phyloP scores from a whole-genome alignment of 2,113 vertebrate species.

The Larimichthys polyactis region DNA sequence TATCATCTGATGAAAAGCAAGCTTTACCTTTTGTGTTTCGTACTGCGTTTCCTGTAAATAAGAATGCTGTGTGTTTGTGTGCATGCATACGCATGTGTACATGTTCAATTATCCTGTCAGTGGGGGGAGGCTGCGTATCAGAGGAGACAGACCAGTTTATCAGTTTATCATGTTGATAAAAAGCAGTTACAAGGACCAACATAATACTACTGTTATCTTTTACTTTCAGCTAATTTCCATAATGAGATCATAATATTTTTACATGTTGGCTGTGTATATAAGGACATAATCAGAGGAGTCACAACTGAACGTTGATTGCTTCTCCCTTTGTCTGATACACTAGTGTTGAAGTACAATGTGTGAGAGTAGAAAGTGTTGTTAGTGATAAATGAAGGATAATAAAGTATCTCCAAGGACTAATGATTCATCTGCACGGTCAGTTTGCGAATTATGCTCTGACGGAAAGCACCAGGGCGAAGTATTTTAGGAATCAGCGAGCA shows the following conservation, averaged over 20 bases:
- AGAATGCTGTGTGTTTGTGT: constrained; percentile 7
- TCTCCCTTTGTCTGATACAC: background rate
- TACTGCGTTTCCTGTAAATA: constrained; percentile 41
- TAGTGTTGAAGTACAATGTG: background rate
- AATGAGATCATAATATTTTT: constrained; percentile 34
- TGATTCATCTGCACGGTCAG: background rate
- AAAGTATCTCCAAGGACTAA: constrained; percentile 20
- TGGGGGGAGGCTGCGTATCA: constrained; percentile 27
- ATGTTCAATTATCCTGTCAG: constrained; percentile 15
- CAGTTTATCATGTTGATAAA: constrained; percentile 80
- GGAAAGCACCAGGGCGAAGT: background rate
- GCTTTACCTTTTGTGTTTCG: constrained; percentile 19
- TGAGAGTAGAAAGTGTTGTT: background rate
- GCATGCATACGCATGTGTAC: background rate
- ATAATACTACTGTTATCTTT: constrained; percentile 24
- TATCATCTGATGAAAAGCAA: constrained; percentile 31
- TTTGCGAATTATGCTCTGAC: background rate
- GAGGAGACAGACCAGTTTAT: constrained; percentile 38
- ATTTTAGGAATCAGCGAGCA: constrained; percentile 17
- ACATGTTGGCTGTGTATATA: constrained; percentile 19
- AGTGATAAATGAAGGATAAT: constrained; percentile 22
- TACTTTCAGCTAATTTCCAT: constrained; percentile 38
- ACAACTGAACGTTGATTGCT: background rate
- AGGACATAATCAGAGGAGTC: background rate
- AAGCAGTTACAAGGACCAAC: constrained; percentile 48